Evolutionary conservation across 2,113 vertebrate genomes (phyloP).

Genomic region (Proteles cristata): DNA sequence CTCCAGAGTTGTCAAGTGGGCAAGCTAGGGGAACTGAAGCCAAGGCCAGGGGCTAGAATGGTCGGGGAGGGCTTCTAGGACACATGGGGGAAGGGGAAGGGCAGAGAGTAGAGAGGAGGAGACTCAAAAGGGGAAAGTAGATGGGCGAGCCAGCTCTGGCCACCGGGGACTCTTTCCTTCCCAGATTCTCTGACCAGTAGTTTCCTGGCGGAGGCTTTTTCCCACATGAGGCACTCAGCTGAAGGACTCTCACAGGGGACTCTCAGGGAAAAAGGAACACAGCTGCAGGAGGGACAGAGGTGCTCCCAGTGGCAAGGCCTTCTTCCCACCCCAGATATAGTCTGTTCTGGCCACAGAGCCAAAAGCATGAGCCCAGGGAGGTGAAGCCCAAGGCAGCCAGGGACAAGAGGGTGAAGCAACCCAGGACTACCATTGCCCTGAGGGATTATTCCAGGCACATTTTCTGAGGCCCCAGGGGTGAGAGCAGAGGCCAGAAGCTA

Average conservation of each 20-base stretch:
- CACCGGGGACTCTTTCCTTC: neutral
- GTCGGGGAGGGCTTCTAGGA: neutral
- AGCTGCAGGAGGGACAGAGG: constrained; percentile 60
- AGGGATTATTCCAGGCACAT: neutral
- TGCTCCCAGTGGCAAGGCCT: neutral
- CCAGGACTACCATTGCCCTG: neutral
- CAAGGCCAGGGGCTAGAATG: neutral
- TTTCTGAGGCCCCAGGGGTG: constrained; percentile 56
- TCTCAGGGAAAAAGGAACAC: constrained; percentile 7
- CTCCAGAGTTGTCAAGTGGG: neutral
- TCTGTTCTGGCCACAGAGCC: neutral
- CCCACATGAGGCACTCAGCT: constrained; percentile 33
- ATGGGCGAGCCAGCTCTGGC: neutral
- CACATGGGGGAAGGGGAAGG: neutral
- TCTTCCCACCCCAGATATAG: constrained; percentile 53
- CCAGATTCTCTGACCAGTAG: constrained; percentile 17
- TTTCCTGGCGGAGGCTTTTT: constrained; percentile 54
- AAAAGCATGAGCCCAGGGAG: neutral
- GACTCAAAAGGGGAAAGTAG: neutral
- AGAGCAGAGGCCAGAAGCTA: neutral
- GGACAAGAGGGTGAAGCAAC: neutral
- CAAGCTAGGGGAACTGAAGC: neutral
- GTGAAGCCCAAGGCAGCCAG: neutral
- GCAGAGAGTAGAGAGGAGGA: neutral
- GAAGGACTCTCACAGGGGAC: constrained; percentile 4